Evolutionary conservation across 2,888 invertebrate species (phyloP).

Genomic region (Augochlorella aurata): DNA sequence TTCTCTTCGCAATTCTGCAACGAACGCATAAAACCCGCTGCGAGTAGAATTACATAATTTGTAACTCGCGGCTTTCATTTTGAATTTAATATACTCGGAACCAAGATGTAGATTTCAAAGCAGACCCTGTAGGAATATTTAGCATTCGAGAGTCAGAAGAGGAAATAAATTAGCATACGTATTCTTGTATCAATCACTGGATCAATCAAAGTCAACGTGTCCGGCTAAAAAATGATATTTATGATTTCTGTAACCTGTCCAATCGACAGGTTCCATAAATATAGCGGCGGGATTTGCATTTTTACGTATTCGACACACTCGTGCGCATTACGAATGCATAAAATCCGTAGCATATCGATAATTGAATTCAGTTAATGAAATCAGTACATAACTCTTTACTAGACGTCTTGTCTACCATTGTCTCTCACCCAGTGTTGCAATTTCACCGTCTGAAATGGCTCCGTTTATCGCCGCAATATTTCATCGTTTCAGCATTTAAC

Average conservation of each 20-base stretch:
- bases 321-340: background rate
- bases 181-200: background rate
- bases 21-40: background rate
- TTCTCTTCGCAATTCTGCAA: too few relatives aligned
- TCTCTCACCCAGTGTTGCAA: background rate
- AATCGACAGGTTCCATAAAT: constrained; percentile 8
- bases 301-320: background rate
- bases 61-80: background rate
- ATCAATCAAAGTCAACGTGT: background rate
- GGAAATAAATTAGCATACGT: background rate
- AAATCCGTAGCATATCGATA: background rate
- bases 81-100: background rate
- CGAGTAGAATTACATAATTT: background rate
- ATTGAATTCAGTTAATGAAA: background rate
- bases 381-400: background rate
- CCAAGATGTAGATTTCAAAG: background rate
- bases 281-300: background rate
- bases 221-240: background rate
- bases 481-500: too few relatives aligned
- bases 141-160: background rate
- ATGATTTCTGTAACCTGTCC: constrained; percentile 6
- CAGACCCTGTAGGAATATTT: background rate
- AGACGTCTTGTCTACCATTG: background rate
- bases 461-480: too few relatives aligned
- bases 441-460: too few relatives aligned